Evolutionary conservation across 2,113 vertebrate genomes (phyloP), one percentile per base, ranked within the genome.

Genomic region (Brienomyrus longianalis): DNA sequence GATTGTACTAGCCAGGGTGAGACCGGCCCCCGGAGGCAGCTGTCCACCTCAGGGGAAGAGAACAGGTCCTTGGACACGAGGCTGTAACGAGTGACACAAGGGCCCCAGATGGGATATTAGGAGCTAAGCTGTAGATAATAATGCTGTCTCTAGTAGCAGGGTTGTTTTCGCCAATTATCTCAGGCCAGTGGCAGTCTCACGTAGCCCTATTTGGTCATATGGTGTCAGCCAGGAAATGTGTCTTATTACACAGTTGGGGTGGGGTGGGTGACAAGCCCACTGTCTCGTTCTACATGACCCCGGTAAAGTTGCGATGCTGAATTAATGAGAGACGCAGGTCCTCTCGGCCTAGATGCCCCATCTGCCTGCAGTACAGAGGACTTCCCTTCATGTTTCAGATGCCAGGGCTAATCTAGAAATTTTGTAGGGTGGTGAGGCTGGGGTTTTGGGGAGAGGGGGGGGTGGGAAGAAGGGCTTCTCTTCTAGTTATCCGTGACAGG

Each of bases 101-200:
- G 8, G 84, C 85, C 91, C 91, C 90, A 92, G 92, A 91, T 92
- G 88, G 91, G 92, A 66, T 86, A 91, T 91, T 90, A 90, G 90
- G 83, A 90, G 86, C 15, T 87, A 90, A 90, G 84, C 88, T 88
- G 90, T 51, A 84, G 89, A 89, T 80, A 89, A 92, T 91, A 91
- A 92, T 90, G 88, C 89, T 90, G 80, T 89, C 90, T 90, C 87
- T 89, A 86, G 89, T 89, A 83, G 87, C 90, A 86, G 90, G 43
- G 80, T 88, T 90, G 88, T 90, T 91, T 87, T 84, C 87, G 86
- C 88, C 89, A 91, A 90, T 92, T 90, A 92, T 66, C 74, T 70
- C 13, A 88, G 86, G 80, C 31, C 50, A 51, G 56, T 70, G 88
- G 87, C 86, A 90, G 89, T 43, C 66, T 89, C 45, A 83, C 89